These are phyloP conservation scores for Engystomops pustulosus DNA, from an alignment of 2,113 vertebrate genomes.

Conservation along the genomic window DNA sequence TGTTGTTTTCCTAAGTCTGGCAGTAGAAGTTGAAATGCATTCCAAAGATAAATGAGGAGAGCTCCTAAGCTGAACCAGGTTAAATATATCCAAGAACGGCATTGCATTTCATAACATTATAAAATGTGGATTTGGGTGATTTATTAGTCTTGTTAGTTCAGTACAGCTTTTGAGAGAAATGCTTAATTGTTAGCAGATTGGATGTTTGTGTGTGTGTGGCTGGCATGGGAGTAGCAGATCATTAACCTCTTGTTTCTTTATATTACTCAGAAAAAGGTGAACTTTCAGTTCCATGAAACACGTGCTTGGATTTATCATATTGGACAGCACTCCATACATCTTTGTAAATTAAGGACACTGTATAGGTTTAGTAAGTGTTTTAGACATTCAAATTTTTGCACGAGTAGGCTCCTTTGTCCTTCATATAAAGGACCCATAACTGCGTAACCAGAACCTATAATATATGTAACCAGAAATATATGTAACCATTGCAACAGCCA, in stretches of 20 bases:
- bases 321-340: neutral
- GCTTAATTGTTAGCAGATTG: conserved; percentile 57
- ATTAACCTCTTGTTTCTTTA: conserved; percentile 50
- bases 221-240: conserved; percentile 46
- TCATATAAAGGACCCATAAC: too few species aligned
- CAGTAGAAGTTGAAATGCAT: conserved; percentile 34
- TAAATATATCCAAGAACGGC: conserved; percentile 51
- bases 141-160: conserved; percentile 58
- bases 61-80: conserved; percentile 56
- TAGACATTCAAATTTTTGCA: neutral
- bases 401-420: neutral
- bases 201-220: conserved; percentile 47
- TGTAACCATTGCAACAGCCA: too few species aligned
- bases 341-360: neutral
- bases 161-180: conserved; percentile 51
- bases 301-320: conserved; percentile 39
- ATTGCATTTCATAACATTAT: conserved; percentile 58
- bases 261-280: conserved; percentile 39
- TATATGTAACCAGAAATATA: too few species aligned
- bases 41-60: conserved; percentile 46
- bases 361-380: neutral
- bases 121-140: conserved; percentile 58
- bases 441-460: too few species aligned
- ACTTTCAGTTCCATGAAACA: conserved; percentile 46
- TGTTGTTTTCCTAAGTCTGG: conserved; percentile 44